These are phyloP conservation scores for Aspidoscelis tigris DNA, from an alignment of 2,113 vertebrate genomes.

Conservation along the genomic window DNA sequence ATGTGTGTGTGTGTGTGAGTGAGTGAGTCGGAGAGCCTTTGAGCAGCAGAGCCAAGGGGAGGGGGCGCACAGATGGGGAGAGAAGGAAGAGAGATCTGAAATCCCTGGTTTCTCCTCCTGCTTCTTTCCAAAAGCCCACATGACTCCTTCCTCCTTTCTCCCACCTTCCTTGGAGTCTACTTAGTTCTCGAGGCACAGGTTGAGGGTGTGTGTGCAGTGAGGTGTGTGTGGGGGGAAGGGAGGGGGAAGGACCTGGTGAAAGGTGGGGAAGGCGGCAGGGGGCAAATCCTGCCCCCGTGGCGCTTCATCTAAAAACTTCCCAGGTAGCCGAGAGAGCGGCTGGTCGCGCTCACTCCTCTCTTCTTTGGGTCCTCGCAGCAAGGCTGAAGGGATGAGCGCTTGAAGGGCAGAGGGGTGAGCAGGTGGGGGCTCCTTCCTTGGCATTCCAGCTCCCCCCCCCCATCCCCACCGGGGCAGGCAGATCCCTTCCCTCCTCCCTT, in stretches of 20 bases:
- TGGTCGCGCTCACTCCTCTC: conserved; percentile 45
- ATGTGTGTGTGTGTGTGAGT: conserved; percentile 7
- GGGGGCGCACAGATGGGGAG: background rate
- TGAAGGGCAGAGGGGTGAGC: conserved; percentile 40
- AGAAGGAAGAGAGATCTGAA: background rate
- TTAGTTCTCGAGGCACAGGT: conserved; percentile 43
- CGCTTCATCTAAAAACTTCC: conserved; percentile 54
- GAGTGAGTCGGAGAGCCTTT: background rate
- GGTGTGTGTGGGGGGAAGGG: background rate
- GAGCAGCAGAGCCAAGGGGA: background rate
- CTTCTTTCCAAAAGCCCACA: background rate
- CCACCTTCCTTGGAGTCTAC: background rate
- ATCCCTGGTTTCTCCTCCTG: background rate
- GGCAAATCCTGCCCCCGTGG: conserved; percentile 28
- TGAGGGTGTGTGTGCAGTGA: no score
- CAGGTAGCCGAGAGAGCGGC: conserved; percentile 61
- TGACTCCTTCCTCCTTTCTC: background rate
- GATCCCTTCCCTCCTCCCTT: conserved; percentile 39
- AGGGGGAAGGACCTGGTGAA: background rate
- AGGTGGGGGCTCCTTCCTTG: conserved; percentile 45
- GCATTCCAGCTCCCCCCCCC: conserved; percentile 36
- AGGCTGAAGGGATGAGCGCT: conserved; percentile 34
- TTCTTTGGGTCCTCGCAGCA: conserved; percentile 60
- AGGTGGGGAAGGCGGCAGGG: background rate
- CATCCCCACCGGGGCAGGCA: conserved; percentile 29